These are phyloP conservation scores for Cepaea nemoralis DNA, from an alignment of 1,140 invertebrate genomes.

Conservation along the genomic window DNA sequence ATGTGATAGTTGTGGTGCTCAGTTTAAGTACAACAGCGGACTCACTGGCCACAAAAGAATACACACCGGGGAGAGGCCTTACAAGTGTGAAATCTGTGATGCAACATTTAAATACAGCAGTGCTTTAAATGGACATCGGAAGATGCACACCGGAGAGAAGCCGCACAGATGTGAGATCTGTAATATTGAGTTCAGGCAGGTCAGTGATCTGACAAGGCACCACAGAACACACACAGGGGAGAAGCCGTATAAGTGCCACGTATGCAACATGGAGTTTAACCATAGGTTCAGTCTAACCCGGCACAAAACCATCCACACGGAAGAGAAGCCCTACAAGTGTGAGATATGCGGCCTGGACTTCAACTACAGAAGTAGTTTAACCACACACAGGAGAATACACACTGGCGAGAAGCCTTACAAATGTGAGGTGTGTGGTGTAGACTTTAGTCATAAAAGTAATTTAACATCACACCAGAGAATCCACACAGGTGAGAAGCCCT, in stretches of 20 bases:
- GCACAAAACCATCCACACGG: too few species aligned
- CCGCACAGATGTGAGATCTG: not conserved
- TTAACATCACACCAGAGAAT: too few species aligned
- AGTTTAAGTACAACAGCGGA: not conserved
- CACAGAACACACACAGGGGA: not conserved
- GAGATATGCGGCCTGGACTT: too few species aligned
- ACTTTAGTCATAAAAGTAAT: too few species aligned
- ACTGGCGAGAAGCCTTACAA: too few species aligned
- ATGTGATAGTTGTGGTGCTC: not conserved
- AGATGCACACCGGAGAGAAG: slow-evolving; percentile 17
- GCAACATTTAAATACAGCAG: not conserved
- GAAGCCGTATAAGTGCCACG: not conserved
- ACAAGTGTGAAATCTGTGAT: not conserved
- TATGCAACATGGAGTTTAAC: too few species aligned
- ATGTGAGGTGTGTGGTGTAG: too few species aligned
- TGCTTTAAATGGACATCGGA: not conserved
- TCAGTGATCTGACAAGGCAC: not conserved
- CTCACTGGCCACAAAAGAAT: not conserved
- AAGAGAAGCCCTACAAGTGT: too few species aligned
- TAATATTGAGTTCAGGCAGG: not conserved
- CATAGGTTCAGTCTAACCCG: too few species aligned
- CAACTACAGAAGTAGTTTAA: too few species aligned
- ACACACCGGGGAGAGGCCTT: not conserved
- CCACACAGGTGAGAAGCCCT: too few species aligned
- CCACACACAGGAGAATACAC: too few species aligned